Evolutionary conservation across 2,113 vertebrate species (phyloP), one percentile per base, ranked within the genome.

Genomic region (Saguinus imperator): DNA sequence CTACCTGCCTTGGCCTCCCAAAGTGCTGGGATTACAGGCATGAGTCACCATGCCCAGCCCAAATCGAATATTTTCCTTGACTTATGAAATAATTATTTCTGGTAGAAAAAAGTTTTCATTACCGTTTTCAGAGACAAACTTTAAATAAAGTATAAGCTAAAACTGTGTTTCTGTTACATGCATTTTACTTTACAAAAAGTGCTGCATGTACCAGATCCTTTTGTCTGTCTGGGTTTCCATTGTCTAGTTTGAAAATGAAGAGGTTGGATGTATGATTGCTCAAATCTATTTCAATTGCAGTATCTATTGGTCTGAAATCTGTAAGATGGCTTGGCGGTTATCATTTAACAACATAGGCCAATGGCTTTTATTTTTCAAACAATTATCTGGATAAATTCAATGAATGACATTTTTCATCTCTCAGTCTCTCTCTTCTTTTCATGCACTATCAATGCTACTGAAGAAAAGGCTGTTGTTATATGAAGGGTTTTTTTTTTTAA

Each of bases 151-250:
- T 21, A 21, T 27, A 83, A 55, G 37, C 29, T 50, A 17, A 8
- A 14, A 73, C 14, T 27, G 2, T 48, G 37, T 85, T 95, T 88
- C 48, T 16, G 2, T 35, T 75, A 27, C 29, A n/a, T 18, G 0
- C 0, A 58, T 20, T 40, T 87, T 16, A 50, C 32, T 35, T 81
- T 75, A 4, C 0, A 8, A 81, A 55, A n/a, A 43, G 18, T 35
- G 23, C 18, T 81, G 5, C 48, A 4, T 25, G 25, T 3, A 20
- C 11, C 14, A 23, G 29, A 20, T 55, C 13, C 11, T n/a, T 72
- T 52, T 1, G 0, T 57, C 20, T 86, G 14, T 20, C 58, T n/a
- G 4, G 16, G 5, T 9, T 48, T 87, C 16, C 29, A 0, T 0
- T 13, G n/a, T 76, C 94, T 25, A 16, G 23, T 66, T 32, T 81